A percentile compares a stretch with the other conserved stretches of the same genome.
Conservation (phyloP, 1,140 invertebrate genomes). For the Leptopilina clavipes region DNA sequence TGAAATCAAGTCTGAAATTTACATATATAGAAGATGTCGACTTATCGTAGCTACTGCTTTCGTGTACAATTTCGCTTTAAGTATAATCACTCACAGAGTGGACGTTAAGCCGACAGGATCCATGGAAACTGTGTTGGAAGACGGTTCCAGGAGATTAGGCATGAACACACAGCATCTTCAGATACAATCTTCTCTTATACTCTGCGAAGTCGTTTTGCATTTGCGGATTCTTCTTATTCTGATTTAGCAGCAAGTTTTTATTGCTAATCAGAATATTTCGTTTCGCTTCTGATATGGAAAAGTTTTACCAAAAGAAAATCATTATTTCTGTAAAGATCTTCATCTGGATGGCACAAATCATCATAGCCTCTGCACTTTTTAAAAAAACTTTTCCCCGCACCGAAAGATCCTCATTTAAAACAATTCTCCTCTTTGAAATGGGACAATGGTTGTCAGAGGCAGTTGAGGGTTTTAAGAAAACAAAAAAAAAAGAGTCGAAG, state of each 20-base stretch:
- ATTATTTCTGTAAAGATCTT: too few species aligned
- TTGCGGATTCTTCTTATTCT: background rate
- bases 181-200: slow-evolving; percentile 50
- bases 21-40: background rate
- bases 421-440: slow-evolving; percentile 1
- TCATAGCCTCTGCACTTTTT: background rate
- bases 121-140: slow-evolving; percentile 46
- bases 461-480: background rate
- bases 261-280: too few species aligned
- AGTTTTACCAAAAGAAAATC: too few species aligned
- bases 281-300: too few species aligned
- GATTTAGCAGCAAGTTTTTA: too few species aligned
- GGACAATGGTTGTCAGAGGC: slow-evolving; percentile 23
- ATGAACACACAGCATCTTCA: slow-evolving; percentile 44
- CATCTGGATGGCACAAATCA: background rate
- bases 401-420: background rate
- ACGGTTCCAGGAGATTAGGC: slow-evolving; percentile 54
- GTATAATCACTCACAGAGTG: slow-evolving; percentile 43
- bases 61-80: slow-evolving; percentile 18
- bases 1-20: too few species aligned
- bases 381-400: background rate
- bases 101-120: slow-evolving; percentile 51
- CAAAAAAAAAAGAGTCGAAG: slow-evolving; percentile 15
- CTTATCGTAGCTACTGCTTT: slow-evolving; percentile 20
- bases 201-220: background rate